Base-by-base conservation (phyloP, 2,797 vertebrate genomes). In the Channa striata region DNA sequence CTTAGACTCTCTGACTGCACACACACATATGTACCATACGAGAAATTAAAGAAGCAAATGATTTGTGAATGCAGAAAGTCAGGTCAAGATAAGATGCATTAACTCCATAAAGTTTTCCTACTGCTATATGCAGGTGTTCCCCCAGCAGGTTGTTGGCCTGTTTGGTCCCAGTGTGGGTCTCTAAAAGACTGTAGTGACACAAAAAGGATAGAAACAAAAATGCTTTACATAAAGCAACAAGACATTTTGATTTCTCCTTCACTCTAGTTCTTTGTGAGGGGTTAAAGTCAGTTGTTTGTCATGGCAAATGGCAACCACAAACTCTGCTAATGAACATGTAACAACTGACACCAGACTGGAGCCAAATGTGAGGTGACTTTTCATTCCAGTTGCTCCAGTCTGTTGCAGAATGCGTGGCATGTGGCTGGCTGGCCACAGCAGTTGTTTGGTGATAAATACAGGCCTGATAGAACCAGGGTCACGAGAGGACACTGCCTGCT, bases 71-170 rank as follows among this genome's bases (percentile, higher is more conserved):
- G 42, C 11, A 68, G 4, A 33, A 9, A 25, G 33, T 43, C 47
- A 33, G 43, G 8, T 17, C 4, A 13, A 34, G 0, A 64, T 20
- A 46, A 13, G 1, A n/a, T 42, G 39, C 3, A 19, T 43, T n/a
- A 61, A 59, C 0, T 25, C 1, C 6, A 23, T 47, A 7, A 12
- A 2, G 12, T 42, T 74, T 65, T 76, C 91, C 94, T 77, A 94
- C 94, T 78, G 86, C 89, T 71, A 89, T 82, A 33, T 93, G 91
- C 13, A 94, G 74, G 57, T 94, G 91, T 72, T 93, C 91, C 47
- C 92, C 92, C 60, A 94, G 82, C 54, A 87, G 46, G 67, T 77
- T 83, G 46, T 91, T 92, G 81, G 86, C 76, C 63, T 93, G 89
- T 60, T 90, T 91, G 60, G 87, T 89, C 58, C 85, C 92, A 71